Base-by-base conservation (phyloP, 2,888 invertebrate genomes). In the Spilarctia lutea region DNA sequence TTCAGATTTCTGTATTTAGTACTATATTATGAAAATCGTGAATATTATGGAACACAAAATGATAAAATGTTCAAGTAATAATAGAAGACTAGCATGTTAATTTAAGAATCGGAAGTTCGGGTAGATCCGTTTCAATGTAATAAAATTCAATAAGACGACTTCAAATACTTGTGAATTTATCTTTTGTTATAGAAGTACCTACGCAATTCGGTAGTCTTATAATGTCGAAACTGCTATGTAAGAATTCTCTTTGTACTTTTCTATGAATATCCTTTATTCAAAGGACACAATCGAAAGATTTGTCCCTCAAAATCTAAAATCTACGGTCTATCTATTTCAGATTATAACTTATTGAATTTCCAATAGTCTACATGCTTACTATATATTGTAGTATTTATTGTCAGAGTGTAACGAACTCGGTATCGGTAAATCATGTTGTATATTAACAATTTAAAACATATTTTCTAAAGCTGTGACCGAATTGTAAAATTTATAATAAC, bases 31-130 rank as follows among this genome's bases (percentile, higher is more conserved):
- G 52, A 68, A 73, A 79, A 79, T 72, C 60, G 72, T 42, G 11
- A 67, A 30, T 63, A 70, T 27, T 56, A 66, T 27, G 60, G 67
- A 69, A 74, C 35, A 65, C 68, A 33, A 67, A 13, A 75, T 75
- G 70, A 83, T 80, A 82, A 81, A 85, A 78, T 78, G 75, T 81
- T 79, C 71, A 82, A 76, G 79, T 76, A 82, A 81, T 78, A 79
- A 83, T 78, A 72, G 65, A 60, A 76, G 75, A 68, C 30, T 73
- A 71, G 69, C 68, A 63, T 74, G 73, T 78, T 75, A 81, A 83
- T 80, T 79, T 77, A 78, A 78, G 76, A 83, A 78, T 78, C 77
- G 74, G 65, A 81, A 78, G 75, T 76, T 78, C 78, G 72, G 74
- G 75, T 74, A 71, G 73, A 79, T 70, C 73, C 80, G 73, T 83